Percentiles rank a stretch among this genome's conserved stretches.
Evolutionary conservation across 2,113 vertebrate genomes (phyloP).

Genomic region (Oryzias melastigma): DNA sequence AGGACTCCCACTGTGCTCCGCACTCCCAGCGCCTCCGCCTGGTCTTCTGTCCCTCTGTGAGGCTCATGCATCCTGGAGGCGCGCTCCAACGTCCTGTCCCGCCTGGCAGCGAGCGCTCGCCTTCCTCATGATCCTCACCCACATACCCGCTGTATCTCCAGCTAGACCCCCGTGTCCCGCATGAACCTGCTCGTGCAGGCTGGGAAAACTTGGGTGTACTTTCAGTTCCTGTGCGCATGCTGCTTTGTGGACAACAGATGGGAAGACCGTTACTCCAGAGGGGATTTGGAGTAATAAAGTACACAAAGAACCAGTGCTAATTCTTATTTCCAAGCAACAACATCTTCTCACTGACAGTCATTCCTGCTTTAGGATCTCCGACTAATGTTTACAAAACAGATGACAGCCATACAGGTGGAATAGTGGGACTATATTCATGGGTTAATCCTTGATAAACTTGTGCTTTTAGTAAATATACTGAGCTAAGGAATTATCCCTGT

Average conservation of each 20-base stretch:
- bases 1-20: constrained; percentile 53
- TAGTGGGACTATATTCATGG: constrained; percentile 11
- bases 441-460: constrained; percentile 33
- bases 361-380: constrained; percentile 9
- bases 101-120: constrained; percentile 30
- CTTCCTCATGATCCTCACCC: constrained; percentile 35
- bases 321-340: constrained; percentile 35
- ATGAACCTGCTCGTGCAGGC: background rate
- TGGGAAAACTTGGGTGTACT: constrained; percentile 15
- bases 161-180: constrained; percentile 4
- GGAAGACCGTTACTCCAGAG: constrained; percentile 41
- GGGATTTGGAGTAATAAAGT: constrained; percentile 54
- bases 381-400: constrained; percentile 56
- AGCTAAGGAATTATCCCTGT: constrained; percentile 15
- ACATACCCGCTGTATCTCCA: constrained; percentile 32
- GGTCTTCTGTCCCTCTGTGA: constrained; percentile 41
- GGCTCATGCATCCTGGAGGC: constrained; percentile 42
- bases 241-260: constrained; percentile 51
- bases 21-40: constrained; percentile 50
- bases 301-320: constrained; percentile 57
- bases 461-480: constrained; percentile 60
- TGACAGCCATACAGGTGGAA: constrained; percentile 5
- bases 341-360: constrained; percentile 30
- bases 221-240: constrained; percentile 9
- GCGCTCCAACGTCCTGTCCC: constrained; percentile 38